Conservation (phyloP, 1,140 invertebrate genomes). For the Lineus longissimus region DNA sequence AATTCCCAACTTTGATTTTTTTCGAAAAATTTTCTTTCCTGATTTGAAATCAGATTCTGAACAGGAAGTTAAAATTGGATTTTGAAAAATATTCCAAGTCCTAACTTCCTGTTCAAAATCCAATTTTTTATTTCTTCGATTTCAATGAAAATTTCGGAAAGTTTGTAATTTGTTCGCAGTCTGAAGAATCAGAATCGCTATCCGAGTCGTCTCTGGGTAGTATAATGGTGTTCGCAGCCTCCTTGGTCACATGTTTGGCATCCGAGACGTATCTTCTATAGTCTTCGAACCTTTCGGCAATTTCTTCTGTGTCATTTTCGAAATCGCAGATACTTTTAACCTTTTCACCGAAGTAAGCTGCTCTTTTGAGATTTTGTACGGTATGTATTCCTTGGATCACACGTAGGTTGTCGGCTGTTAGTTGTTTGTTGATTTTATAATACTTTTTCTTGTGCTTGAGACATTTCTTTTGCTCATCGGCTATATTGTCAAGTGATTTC, state of each 20-base stretch:
- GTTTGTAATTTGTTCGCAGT: background rate
- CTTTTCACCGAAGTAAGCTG: background rate
- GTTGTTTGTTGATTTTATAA: background rate
- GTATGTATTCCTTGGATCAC: background rate
- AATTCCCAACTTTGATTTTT: too few species aligned
- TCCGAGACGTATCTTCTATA: background rate
- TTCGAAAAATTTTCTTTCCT: too few species aligned
- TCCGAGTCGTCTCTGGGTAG: background rate
- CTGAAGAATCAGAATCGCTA: conserved; percentile 5
- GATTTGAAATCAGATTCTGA: too few species aligned
- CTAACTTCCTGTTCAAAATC: too few species aligned
- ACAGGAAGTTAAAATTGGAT: background rate
- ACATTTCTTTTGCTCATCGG: conserved; percentile 3
- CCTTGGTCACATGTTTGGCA: conserved; percentile 1
- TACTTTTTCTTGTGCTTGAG: conserved; percentile 2
- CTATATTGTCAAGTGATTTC: background rate
- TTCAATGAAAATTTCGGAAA: conserved; percentile 4
- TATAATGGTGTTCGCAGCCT: conserved; percentile 2
- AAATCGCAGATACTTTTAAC: conserved; percentile 3
- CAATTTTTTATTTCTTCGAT: too few species aligned
- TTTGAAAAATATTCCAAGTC: background rate
- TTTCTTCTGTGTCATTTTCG: conserved; percentile 4
- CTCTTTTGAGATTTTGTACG: background rate
- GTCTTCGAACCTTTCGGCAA: conserved; percentile 2
- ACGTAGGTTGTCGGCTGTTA: background rate